These are phyloP conservation scores for Parus major DNA, from an alignment of 2,113 vertebrate species.

Conservation along the genomic window DNA sequence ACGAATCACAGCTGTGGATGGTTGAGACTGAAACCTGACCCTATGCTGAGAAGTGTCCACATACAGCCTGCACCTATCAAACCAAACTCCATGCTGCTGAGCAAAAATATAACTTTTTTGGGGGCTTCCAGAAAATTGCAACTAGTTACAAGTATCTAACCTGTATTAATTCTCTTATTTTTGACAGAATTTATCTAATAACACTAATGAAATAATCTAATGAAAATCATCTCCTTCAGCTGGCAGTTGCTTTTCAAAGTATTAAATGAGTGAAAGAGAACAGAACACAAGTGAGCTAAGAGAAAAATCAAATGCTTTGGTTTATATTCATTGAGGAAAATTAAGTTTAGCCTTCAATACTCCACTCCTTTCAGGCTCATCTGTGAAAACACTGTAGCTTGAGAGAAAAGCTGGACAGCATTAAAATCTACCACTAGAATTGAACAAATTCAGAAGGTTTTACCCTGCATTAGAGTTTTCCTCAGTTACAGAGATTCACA, in stretches of 20 bases:
- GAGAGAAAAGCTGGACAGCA: background rate
- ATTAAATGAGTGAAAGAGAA: background rate
- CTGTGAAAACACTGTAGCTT: background rate
- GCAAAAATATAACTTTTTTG: background rate
- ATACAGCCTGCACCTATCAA: background rate
- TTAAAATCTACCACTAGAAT: background rate
- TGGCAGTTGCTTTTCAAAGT: background rate
- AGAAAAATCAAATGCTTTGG: background rate
- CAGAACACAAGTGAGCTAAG: background rate
- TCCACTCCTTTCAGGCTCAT: background rate
- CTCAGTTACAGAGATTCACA: background rate
- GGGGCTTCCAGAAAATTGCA: background rate
- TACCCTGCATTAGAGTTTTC: background rate
- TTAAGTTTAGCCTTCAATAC: background rate
- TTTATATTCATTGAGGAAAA: background rate
- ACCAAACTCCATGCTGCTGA: background rate
- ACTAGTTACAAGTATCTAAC: background rate
- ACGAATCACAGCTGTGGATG: background rate
- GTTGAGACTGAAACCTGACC: background rate
- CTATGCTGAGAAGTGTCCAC: background rate
- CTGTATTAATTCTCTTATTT: background rate
- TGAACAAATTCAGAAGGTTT: background rate
- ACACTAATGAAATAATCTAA: background rate
- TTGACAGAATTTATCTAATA: background rate
- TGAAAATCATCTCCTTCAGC: background rate